These are phyloP conservation scores for Epizoanthus rinbou DNA, from an alignment of 92 coral and sea anemone species.

Conservation along the genomic window DNA sequence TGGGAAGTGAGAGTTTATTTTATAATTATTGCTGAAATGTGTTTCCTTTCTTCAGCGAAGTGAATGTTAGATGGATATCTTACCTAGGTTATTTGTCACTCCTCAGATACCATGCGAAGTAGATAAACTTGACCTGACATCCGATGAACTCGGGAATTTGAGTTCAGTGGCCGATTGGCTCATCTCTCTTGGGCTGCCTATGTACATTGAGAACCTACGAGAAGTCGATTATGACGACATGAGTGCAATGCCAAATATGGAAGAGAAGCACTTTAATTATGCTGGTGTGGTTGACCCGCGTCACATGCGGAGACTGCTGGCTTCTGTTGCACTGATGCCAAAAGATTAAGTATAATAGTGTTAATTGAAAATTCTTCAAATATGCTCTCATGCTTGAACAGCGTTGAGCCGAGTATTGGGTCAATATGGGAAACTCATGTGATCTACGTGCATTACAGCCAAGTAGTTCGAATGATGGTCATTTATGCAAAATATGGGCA, in stretches of 20 bases:
- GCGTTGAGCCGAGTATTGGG: not conserved
- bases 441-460: not conserved
- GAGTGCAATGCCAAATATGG: slow-evolving; percentile 73
- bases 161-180: slow-evolving; percentile 80
- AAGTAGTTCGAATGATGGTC: not conserved
- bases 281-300: slow-evolving; percentile 86
- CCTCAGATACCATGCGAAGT: slow-evolving; percentile 80
- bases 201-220: slow-evolving; percentile 76
- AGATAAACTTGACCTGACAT: slow-evolving; percentile 55
- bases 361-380: not conserved
- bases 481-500: not conserved
- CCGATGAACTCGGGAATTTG: slow-evolving; percentile 73
- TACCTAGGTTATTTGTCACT: not conserved
- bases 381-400: not conserved
- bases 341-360: slow-evolving; percentile 31
- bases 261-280: slow-evolving; percentile 85
- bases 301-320: slow-evolving; percentile 83
- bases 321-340: slow-evolving; percentile 81
- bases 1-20: not conserved
- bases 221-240: slow-evolving; percentile 93
- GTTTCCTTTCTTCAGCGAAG: not conserved
- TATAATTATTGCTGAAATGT: not conserved
- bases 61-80: not conserved
- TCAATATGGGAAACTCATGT: not conserved
- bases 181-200: slow-evolving; percentile 87